A percentile compares a stretch with the other conserved stretches of the same genome.
These are phyloP conservation scores for Pterophyllum scalare DNA, from an alignment of 2,113 vertebrate genomes.

Conservation along the genomic window DNA sequence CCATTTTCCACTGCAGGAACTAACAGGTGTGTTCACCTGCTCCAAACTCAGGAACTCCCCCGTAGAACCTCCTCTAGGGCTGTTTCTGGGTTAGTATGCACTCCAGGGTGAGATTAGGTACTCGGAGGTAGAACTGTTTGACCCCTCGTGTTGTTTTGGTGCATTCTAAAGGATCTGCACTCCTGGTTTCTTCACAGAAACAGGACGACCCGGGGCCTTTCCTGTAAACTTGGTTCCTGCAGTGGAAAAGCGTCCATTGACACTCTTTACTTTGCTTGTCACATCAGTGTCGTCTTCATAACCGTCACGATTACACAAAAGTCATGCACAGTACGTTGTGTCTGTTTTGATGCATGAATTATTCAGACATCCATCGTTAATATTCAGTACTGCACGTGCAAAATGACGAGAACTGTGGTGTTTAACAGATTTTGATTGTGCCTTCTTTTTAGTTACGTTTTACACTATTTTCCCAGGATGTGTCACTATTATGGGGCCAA, in stretches of 20 bases:
- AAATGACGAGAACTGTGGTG: conserved; percentile 16
- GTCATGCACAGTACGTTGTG: neutral
- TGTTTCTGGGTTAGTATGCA: neutral
- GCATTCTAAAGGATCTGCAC: neutral
- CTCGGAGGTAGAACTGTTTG: neutral
- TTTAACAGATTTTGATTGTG: conserved; percentile 51
- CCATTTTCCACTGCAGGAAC: neutral
- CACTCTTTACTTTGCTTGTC: neutral
- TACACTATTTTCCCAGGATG: conserved; percentile 21
- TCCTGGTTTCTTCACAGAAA: neutral
- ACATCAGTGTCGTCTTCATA: neutral
- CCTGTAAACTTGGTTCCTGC: neutral
- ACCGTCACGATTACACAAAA: conserved; percentile 26
- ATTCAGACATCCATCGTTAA: neutral
- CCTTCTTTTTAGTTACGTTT: conserved; percentile 59
- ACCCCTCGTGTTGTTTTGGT: neutral
- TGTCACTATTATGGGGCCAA: neutral
- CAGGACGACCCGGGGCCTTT: neutral
- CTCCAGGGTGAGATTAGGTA: neutral
- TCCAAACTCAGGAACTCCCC: neutral
- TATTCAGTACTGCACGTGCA: neutral
- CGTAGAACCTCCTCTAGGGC: neutral
- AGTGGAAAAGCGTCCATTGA: neutral
- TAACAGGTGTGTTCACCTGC: neutral
- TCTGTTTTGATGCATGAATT: neutral